These are phyloP conservation scores for Priapulus caudatus DNA, from an alignment of 2,888 invertebrate genomes.

Conservation along the genomic window DNA sequence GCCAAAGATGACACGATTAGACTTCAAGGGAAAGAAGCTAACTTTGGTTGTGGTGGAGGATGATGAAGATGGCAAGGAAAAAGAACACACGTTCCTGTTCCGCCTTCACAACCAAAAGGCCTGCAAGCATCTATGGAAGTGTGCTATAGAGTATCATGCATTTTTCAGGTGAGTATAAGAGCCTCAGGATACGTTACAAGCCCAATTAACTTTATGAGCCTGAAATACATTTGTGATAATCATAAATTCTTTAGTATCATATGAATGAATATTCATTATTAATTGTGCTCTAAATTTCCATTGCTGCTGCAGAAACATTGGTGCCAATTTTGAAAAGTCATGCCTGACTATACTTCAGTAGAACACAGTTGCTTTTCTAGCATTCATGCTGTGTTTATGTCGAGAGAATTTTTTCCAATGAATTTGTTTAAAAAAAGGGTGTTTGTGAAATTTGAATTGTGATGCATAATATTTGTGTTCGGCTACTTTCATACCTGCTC, in stretches of 20 bases:
- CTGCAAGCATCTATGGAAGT: constrained; percentile 99
- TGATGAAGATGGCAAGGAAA: constrained; percentile 88
- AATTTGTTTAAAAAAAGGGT: no score
- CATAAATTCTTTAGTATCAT: neutral
- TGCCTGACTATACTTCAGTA: no score
- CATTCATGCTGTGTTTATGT: no score
- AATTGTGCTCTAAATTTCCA: neutral
- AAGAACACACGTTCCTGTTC: constrained; percentile 98
- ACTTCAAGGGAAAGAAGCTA: constrained; percentile 94
- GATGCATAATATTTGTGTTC: no score
- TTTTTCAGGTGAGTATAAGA: constrained; percentile 74
- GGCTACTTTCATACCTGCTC: no score
- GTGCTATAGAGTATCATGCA: constrained; percentile 97
- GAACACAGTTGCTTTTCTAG: no score
- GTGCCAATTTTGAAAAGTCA: no score
- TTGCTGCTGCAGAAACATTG: neutral
- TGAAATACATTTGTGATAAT: neutral
- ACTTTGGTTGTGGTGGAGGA: constrained; percentile 96
- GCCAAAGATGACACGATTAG: constrained; percentile 95
- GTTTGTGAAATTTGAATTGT: no score
- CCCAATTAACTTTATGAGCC: neutral
- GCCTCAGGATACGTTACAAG: constrained; percentile 46
- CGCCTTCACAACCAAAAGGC: constrained; percentile 87
- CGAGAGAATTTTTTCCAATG: no score
- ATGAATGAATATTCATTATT: neutral